These are phyloP conservation scores for Callitettix versicolor DNA, from an alignment of 1,140 invertebrate species.

Conservation along the genomic window DNA sequence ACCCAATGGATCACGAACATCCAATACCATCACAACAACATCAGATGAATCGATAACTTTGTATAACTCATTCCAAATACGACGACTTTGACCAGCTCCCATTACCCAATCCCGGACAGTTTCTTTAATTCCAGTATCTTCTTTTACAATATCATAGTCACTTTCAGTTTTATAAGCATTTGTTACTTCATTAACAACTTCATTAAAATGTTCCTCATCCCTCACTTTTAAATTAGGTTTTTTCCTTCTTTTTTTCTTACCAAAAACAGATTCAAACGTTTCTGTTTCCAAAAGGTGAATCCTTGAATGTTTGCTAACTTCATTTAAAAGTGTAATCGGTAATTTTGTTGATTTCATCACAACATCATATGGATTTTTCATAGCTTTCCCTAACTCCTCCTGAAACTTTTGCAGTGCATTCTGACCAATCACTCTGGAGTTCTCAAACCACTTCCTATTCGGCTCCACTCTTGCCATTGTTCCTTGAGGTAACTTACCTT, in stretches of 20 bases:
- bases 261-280: slow-evolving; percentile 89
- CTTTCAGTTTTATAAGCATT: slow-evolving; percentile 64
- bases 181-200: slow-evolving; percentile 53
- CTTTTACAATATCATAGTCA: slow-evolving; percentile 71
- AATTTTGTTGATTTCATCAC: slow-evolving; percentile 93
- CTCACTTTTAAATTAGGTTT: slow-evolving; percentile 70
- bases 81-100: slow-evolving; percentile 85
- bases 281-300: slow-evolving; percentile 94
- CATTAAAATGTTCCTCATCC: slow-evolving; percentile 58
- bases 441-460: slow-evolving; percentile 97
- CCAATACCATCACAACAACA: slow-evolving; percentile 71
- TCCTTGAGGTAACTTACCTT: slow-evolving; percentile 79
- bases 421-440: slow-evolving; percentile 84
- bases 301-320: slow-evolving; percentile 79
- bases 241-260: slow-evolving; percentile 86
- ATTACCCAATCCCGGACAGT: slow-evolving; percentile 75
- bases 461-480: slow-evolving; percentile 90
- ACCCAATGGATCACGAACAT: slow-evolving; percentile 90
- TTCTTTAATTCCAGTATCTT: slow-evolving; percentile 67
- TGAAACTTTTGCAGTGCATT: slow-evolving; percentile 94
- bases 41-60: slow-evolving; percentile 99
- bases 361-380: slow-evolving; percentile 95
- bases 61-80: slow-evolving; percentile 99
- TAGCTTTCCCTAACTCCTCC: slow-evolving; percentile 84
- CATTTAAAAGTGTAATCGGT: slow-evolving; percentile 89